Evolutionary conservation across 1,140 invertebrate genomes (phyloP).

Genomic region (Heliothis subflexa): DNA sequence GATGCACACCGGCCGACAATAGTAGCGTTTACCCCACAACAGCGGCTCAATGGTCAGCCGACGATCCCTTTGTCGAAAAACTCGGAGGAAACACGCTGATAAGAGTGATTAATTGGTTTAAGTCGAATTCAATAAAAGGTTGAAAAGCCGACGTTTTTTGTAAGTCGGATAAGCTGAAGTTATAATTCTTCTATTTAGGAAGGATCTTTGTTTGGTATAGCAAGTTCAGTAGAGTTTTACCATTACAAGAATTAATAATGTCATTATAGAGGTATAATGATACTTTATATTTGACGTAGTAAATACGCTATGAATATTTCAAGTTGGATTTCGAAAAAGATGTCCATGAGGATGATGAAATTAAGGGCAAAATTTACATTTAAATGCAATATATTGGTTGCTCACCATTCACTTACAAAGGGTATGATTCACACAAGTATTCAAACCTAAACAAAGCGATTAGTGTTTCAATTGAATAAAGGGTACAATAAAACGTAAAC

Average conservation of each 20-base stretch:
- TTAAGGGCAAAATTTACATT: slow-evolving; percentile 9
- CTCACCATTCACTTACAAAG: background rate
- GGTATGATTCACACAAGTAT: slow-evolving; percentile 29
- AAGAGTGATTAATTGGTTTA: slow-evolving; percentile 85
- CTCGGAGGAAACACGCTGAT: slow-evolving; percentile 75
- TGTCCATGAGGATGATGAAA: background rate
- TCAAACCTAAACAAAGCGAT: slow-evolving; percentile 19
- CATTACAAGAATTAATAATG: background rate
- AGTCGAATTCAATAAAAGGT: slow-evolving; percentile 80
- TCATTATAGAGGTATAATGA: too few species aligned
- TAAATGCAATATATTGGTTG: background rate
- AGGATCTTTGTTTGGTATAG: slow-evolving; percentile 21
- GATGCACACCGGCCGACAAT: slow-evolving; percentile 64
- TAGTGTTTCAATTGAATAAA: slow-evolving; percentile 54
- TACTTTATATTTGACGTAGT: background rate
- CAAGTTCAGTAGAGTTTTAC: background rate
- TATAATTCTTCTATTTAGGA: slow-evolving; percentile 54
- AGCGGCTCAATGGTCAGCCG: slow-evolving; percentile 72
- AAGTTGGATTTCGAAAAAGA: background rate
- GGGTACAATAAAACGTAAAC: slow-evolving; percentile 54
- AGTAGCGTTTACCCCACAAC: slow-evolving; percentile 72
- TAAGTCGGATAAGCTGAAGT: slow-evolving; percentile 58
- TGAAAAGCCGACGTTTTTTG: slow-evolving; percentile 60
- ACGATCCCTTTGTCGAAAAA: slow-evolving; percentile 74
- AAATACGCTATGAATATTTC: background rate